Evolutionary conservation across 64 coral and sea anemone species (phyloP).

Genomic region (Anthopleura sola): DNA sequence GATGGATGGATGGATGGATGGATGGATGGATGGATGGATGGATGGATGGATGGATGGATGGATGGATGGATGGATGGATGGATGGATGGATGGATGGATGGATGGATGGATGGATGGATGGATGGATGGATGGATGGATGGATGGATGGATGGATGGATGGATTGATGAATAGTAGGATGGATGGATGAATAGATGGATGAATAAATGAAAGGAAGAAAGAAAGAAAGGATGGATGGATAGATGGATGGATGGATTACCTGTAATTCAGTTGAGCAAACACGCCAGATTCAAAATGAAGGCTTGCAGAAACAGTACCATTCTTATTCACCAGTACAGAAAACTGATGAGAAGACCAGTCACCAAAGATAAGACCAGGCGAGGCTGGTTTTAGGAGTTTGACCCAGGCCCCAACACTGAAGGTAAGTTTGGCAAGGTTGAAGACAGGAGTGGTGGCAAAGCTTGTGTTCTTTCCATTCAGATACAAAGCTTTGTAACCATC

Average conservation of each 20-base stretch:
- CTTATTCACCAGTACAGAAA: neutral
- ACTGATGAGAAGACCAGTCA: neutral
- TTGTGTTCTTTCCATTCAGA: constrained; percentile 4
- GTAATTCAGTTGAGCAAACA: neutral
- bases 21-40: no score
- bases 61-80: no score
- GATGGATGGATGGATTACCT: neutral
- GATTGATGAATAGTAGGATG: no score
- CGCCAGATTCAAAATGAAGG: neutral
- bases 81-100: no score
- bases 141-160: no score
- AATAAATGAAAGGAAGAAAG: no score
- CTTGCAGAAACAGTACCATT: neutral
- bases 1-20: no score
- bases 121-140: no score
- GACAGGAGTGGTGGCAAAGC: neutral
- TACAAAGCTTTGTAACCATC: constrained; percentile 26
- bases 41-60: no score
- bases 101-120: no score
- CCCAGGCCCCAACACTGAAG: constrained; percentile 5
- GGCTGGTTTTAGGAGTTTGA: constrained; percentile 7
- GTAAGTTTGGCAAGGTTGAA: neutral
- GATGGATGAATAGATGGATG: no score
- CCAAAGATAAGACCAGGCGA: neutral
- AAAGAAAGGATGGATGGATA: no score